Conservation (phyloP, 2,113 vertebrate species). For the Seriola dumerili region DNA sequence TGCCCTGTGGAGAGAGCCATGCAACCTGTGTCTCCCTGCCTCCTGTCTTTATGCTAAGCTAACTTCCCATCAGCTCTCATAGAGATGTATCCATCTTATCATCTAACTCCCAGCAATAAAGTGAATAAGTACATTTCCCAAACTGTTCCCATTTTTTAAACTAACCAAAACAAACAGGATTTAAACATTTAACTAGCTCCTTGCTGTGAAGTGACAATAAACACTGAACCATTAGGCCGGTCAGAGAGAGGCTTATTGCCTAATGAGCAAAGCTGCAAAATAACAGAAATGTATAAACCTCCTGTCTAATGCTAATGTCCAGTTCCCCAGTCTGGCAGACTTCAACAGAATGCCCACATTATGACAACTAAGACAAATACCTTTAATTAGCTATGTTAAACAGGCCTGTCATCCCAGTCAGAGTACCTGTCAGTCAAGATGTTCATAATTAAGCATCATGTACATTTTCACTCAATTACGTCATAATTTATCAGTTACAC, state of each 20-base stretch:
- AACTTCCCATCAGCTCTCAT: neutral
- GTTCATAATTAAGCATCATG: neutral
- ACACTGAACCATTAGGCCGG: neutral
- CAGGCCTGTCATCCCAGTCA: neutral
- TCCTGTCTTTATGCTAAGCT: neutral
- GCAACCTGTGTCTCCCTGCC: neutral
- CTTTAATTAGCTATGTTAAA: neutral
- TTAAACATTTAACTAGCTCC: neutral
- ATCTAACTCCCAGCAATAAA: neutral
- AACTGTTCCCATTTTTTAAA: neutral
- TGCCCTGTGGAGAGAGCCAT: neutral
- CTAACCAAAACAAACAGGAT: neutral
- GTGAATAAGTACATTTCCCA: neutral
- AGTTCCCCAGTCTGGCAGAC: neutral
- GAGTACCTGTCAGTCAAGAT: neutral
- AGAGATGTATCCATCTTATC: neutral
- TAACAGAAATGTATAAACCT: neutral
- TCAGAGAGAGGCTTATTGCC: neutral
- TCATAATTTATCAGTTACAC: neutral
- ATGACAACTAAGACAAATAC: neutral
- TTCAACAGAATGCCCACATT: neutral
- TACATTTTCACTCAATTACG: neutral
- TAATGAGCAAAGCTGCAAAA: conserved; percentile 3
- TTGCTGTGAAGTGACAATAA: neutral
- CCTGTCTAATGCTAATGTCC: neutral